Evolutionary conservation across 2,888 invertebrate species (phyloP).

Genomic region (Stenoptilia bipunctidactyla): DNA sequence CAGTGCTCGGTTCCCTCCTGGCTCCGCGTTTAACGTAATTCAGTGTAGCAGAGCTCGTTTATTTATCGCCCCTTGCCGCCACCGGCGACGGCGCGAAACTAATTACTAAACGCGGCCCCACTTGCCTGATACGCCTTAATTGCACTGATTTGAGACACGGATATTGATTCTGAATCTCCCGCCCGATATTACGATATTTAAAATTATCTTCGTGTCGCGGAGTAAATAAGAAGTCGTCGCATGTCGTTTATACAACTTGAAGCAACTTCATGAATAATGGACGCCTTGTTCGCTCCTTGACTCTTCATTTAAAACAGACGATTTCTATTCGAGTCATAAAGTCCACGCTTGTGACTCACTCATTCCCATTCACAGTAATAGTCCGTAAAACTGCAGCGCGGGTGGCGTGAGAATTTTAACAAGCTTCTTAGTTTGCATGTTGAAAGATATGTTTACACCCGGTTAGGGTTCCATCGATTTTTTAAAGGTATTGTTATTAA

Average conservation of each 20-base stretch:
- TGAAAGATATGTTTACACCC: too few relatives aligned
- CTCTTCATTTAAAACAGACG: constrained; percentile 65
- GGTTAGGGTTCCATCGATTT: too few relatives aligned
- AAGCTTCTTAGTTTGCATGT: constrained; percentile 39
- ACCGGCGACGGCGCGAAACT: constrained; percentile 47
- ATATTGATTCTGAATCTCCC: constrained; percentile 64
- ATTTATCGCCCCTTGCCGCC: constrained; percentile 38
- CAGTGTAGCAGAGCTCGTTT: constrained; percentile 27
- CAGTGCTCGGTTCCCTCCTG: constrained; percentile 10
- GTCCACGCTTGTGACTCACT: constrained; percentile 64
- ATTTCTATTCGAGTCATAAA: constrained; percentile 67
- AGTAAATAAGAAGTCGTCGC: constrained; percentile 14
- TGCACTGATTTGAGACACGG: constrained; percentile 68
- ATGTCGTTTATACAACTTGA: constrained; percentile 40
- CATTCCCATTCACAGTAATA: constrained; percentile 64
- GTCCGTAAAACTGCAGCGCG: constrained; percentile 60
- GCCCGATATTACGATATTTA: constrained; percentile 1
- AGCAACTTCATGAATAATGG: constrained; percentile 64
- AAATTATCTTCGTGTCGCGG: constrained; percentile 14
- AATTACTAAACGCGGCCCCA: constrained; percentile 54
- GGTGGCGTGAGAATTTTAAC: constrained; percentile 52
- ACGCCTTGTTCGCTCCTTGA: constrained; percentile 60
- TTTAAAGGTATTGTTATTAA: too few relatives aligned
- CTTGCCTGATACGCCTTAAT: constrained; percentile 48
- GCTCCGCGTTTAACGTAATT: constrained; percentile 30